Base-by-base conservation (phyloP, 2,888 invertebrate species). In the Ecliptopera silaceata region DNA sequence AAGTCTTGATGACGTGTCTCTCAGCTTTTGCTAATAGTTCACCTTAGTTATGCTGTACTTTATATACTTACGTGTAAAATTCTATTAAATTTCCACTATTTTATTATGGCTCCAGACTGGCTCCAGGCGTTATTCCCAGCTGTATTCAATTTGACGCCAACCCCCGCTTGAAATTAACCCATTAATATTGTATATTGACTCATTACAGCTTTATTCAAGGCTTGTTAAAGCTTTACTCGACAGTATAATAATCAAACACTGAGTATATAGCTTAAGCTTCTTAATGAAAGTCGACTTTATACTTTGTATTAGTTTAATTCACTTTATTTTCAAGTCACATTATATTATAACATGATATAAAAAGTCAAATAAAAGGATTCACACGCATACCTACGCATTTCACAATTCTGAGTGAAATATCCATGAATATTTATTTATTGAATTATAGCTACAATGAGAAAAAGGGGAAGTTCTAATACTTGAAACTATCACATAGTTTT, bases 161-260 rank as follows among this genome's bases (percentile, higher is more conserved):
- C 49, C 59, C 58, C 36, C 46, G 58, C 54, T 49, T 43, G 64
- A 66, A 76, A 75, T 77, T 76, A 15, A 10, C 36, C 36, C 5
- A 36, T 36, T 36, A 75, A 72, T 74, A 70, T 70, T 67, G 67
- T 72, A 76, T 71, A 75, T 72, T 73, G 69, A 63, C 66, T 71
- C 66, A 71, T 72, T 67, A 63, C 59, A 44, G 32, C 36, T 49
- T 44, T 55, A 55, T 51, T 59, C 56, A 53, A 63, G 51, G 50
- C 54, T 42, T 26, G 50, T 53, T 56, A 41, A 31, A 56, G 42
- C 42, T 54, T 29, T 34, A 47, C 42, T 50, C 18, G 29, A 13
- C 15, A 38, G 20, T 56, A 18, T 31, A 31, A 20, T 8, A 36
- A 43, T 36, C 15, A 31, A 26, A 13, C 22, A 4, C 32, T 13